A percentile compares a stretch with the other conserved stretches of the same genome.
Evolutionary conservation across 1,140 invertebrate genomes (phyloP).

Genomic region (Diachasmimorpha longicaudata): DNA sequence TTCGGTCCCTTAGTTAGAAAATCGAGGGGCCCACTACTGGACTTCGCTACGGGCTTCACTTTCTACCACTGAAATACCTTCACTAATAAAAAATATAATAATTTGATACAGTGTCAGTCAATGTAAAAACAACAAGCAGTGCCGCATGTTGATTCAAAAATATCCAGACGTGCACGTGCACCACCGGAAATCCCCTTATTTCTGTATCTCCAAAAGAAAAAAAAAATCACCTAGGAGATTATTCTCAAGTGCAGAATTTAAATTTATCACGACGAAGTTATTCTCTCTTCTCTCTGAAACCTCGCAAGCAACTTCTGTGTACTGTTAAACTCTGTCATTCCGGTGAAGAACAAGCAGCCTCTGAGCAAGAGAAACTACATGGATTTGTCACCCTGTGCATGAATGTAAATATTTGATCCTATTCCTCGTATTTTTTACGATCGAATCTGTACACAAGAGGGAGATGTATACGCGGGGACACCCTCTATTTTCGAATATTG

Average conservation of each 20-base stretch:
- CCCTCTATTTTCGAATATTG: background rate
- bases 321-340: background rate
- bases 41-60: no score
- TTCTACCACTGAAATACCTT: no score
- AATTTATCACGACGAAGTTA: background rate
- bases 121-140: background rate
- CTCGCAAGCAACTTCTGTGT: background rate
- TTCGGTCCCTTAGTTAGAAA: no score
- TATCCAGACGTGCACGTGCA: conserved; percentile 5
- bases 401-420: background rate
- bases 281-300: background rate
- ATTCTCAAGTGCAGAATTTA: conserved; percentile 7
- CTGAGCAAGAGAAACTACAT: background rate
- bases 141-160: background rate
- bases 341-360: background rate
- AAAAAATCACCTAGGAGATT: background rate
- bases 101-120: background rate
- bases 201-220: background rate
- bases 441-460: background rate
- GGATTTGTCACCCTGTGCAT: background rate
- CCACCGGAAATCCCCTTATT: background rate
- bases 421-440: background rate
- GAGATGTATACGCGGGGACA: background rate
- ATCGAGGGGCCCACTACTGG: no score
- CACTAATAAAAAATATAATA: no score